Conservation (phyloP, 2,888 invertebrate species). For the Nomada ruficornis region DNA sequence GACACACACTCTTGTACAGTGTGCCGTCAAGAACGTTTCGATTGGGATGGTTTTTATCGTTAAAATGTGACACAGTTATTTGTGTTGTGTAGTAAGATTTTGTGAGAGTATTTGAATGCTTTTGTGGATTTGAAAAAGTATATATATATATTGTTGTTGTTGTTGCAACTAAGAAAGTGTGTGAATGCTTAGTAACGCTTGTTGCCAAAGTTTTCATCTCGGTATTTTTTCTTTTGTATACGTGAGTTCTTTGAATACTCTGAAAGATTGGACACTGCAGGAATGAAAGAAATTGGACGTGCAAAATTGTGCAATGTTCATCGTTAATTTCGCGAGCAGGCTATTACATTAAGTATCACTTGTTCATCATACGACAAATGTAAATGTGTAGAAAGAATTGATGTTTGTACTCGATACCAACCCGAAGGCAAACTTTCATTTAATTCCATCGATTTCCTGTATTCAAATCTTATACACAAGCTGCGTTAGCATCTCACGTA, state of each 20-base stretch:
- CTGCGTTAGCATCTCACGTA: no score
- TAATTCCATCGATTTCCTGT: no score
- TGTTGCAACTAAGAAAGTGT: not conserved
- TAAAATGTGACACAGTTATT: not conserved
- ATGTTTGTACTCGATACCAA: no score
- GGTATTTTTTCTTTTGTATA: not conserved
- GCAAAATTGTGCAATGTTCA: no score
- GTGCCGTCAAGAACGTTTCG: not conserved
- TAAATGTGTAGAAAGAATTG: no score
- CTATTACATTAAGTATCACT: no score
- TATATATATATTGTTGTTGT: not conserved
- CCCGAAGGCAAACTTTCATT: no score
- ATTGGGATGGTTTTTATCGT: not conserved
- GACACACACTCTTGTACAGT: constrained; percentile 29
- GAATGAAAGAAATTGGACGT: not conserved
- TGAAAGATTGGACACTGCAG: not conserved
- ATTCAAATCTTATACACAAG: no score
- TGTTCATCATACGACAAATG: no score
- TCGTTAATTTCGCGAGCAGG: no score
- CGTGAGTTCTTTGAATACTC: not conserved
- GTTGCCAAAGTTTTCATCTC: not conserved
- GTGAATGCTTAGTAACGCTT: no score
- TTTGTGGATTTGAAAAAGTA: not conserved
- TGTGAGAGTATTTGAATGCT: not conserved
- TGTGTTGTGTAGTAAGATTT: no score